Conservation (phyloP, 2,888 invertebrate species). For the Nowickia ferox region DNA sequence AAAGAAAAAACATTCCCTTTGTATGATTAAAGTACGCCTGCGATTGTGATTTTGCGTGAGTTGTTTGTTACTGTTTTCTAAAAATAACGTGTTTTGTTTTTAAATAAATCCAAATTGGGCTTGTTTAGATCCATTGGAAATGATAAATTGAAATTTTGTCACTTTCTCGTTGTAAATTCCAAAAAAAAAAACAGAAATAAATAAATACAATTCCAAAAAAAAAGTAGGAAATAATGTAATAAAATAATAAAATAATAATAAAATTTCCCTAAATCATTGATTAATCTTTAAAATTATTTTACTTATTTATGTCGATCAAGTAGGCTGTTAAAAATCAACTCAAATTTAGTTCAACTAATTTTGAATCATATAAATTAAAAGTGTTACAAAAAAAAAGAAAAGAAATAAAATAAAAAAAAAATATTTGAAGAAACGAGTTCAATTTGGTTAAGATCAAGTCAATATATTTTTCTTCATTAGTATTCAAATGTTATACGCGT, state of each 20-base stretch:
- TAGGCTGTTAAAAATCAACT: conserved; percentile 21
- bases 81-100: conserved; percentile 67
- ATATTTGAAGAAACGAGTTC: neutral
- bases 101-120: conserved; percentile 40
- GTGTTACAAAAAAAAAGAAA: conserved; percentile 13
- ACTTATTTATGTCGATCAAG: conserved; percentile 48
- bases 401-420: neutral
- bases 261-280: neutral
- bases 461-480: conserved; percentile 20
- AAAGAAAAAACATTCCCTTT: neutral
- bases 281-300: neutral
- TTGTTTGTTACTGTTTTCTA: conserved; percentile 49
- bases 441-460: neutral
- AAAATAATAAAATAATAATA: too few relatives aligned
- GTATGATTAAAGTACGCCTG: conserved; percentile 33
- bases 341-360: conserved; percentile 4
- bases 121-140: conserved; percentile 19
- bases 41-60: conserved; percentile 22
- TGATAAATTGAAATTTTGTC: conserved; percentile 51
- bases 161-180: conserved; percentile 36
- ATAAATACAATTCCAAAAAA: neutral
- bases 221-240: neutral
- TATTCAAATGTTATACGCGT: conserved; percentile 46
- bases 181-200: conserved; percentile 24
- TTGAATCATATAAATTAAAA: conserved; percentile 8